Conservation (phyloP, 1,140 invertebrate genomes). For the Zaprionus tsacasi region DNA sequence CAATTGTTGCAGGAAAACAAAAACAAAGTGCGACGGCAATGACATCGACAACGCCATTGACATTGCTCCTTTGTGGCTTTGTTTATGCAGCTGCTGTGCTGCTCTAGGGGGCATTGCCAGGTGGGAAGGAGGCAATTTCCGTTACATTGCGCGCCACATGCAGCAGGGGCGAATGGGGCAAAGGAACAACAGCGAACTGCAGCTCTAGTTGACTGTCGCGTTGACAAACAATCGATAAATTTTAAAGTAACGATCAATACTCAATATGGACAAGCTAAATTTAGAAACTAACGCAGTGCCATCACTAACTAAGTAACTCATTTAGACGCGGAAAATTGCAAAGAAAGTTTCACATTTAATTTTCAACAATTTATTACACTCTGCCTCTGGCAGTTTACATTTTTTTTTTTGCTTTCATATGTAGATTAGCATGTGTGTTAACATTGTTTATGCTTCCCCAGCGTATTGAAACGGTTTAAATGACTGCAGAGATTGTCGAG, state of each 20-base stretch:
- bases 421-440: slow-evolving; percentile 5
- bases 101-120: slow-evolving; percentile 1
- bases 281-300: background rate
- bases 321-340: background rate
- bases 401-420: background rate
- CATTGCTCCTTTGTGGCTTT: slow-evolving; percentile 47
- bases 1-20: slow-evolving; percentile 76
- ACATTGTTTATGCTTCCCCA: slow-evolving; percentile 4
- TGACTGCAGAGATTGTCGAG: background rate
- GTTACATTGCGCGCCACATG: slow-evolving; percentile 21
- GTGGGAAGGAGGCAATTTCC: slow-evolving; percentile 33
- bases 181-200: background rate
- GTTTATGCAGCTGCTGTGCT: slow-evolving; percentile 70
- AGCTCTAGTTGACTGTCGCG: background rate
- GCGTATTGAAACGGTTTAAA: background rate
- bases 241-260: background rate
- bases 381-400: background rate
- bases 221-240: background rate
- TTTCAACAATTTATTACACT: background rate
- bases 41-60: slow-evolving; percentile 31
- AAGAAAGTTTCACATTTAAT: background rate
- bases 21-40: slow-evolving; percentile 56
- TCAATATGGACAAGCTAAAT: background rate
- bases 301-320: background rate
- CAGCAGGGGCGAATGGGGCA: background rate